Percentiles rank a stretch among this genome's conserved stretches.
Conservation (phyloP, 1,140 invertebrate species). For the Solenopsis fugax region DNA sequence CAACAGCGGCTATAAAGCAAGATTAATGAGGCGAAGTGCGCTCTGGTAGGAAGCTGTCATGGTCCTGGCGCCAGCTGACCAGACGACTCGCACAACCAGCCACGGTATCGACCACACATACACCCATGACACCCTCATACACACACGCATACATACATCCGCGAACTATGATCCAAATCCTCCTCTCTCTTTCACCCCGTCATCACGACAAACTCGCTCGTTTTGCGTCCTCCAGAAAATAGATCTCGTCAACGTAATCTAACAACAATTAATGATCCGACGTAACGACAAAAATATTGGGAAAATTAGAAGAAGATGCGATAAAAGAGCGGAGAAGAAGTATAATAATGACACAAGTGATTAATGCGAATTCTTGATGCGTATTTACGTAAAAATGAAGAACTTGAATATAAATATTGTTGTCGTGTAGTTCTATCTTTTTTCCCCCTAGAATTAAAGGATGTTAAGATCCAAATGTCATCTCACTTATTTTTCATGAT, state of each 20-base stretch:
- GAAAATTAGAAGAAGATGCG: constrained; percentile 25
- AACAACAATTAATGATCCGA: constrained; percentile 46
- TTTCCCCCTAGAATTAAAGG: not conserved
- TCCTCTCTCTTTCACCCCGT: not conserved
- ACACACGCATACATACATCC: not conserved
- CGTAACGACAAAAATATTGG: not conserved
- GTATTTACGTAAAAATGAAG: not conserved
- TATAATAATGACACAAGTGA: not conserved
- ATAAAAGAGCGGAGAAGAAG: not conserved
- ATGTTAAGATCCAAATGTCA: not conserved
- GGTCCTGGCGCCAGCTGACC: constrained; percentile 79
- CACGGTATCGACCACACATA: constrained; percentile 51
- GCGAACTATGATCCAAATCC: constrained; percentile 46
- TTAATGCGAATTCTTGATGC: not conserved
- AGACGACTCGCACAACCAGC: constrained; percentile 55
- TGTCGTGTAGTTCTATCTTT: not conserved
- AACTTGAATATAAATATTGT: not conserved
- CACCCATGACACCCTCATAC: constrained; percentile 41
- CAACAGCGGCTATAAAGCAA: constrained; percentile 75
- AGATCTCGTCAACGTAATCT: constrained; percentile 33
- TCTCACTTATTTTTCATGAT: not conserved
- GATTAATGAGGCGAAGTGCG: constrained; percentile 80
- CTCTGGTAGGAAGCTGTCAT: constrained; percentile 75
- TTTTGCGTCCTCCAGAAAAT: not conserved
- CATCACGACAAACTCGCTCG: constrained; percentile 24